Conservation (phyloP, 1,140 invertebrate genomes). For the Thaumatotibia leucotreta region DNA sequence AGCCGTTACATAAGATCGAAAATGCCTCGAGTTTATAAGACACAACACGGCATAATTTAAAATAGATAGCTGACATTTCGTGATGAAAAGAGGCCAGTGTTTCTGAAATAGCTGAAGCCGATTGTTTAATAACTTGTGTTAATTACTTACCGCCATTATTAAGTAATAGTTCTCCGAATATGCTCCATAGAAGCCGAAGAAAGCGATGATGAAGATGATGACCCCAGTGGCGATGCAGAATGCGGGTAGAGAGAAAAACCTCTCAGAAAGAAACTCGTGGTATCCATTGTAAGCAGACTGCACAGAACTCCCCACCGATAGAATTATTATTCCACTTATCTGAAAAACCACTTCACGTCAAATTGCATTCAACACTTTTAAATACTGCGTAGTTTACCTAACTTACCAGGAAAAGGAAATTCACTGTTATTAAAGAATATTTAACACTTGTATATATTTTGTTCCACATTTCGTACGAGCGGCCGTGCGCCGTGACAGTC, state of each 20-base stretch:
- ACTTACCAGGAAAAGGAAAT: slow-evolving; percentile 68
- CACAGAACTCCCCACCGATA: slow-evolving; percentile 81
- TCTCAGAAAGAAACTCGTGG: slow-evolving; percentile 79
- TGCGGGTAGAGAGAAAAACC: slow-evolving; percentile 80
- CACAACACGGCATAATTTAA: slow-evolving; percentile 16
- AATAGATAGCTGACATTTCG: slow-evolving; percentile 14
- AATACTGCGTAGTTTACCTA: background rate
- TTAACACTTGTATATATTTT: slow-evolving; percentile 72
- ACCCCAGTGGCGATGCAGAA: slow-evolving; percentile 88
- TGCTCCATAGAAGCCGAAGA: slow-evolving; percentile 93
- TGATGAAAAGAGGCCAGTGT: slow-evolving; percentile 1
- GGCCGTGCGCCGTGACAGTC: slow-evolving; percentile 34
- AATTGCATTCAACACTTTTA: slow-evolving; percentile 17
- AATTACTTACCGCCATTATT: slow-evolving; percentile 82
- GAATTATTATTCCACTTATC: slow-evolving; percentile 84
- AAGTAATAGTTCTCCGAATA: slow-evolving; percentile 89
- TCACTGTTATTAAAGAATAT: slow-evolving; percentile 59
- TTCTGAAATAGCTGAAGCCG: slow-evolving; percentile 3
- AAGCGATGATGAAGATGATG: slow-evolving; percentile 88
- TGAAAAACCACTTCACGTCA: slow-evolving; percentile 55
- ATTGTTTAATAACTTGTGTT: background rate
- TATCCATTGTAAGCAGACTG: slow-evolving; percentile 82
- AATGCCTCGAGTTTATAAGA: background rate
- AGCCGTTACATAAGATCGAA: background rate
- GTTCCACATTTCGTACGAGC: slow-evolving; percentile 50